Conservation (phyloP, 35 echinoderm and acorn worm species). For the Chiridota heheva region DNA sequence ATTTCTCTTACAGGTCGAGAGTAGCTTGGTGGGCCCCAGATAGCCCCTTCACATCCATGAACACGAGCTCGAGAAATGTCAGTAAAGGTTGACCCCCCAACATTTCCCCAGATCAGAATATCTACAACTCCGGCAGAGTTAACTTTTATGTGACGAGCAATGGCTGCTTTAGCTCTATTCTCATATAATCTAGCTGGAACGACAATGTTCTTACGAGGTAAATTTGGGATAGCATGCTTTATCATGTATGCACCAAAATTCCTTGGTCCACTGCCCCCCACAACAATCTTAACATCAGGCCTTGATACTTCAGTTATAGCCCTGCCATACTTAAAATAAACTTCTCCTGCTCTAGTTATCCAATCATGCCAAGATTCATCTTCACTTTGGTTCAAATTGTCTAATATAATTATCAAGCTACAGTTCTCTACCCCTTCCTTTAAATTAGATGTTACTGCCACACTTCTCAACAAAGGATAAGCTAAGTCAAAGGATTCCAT, state of each 20-base stretch:
- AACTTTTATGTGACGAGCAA: slow-evolving; percentile 81
- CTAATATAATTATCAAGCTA: slow-evolving; percentile 73
- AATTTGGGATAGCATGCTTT: slow-evolving; percentile 46
- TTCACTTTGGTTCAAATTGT: slow-evolving; percentile 61
- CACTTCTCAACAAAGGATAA: slow-evolving; percentile 67
- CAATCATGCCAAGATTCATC: slow-evolving; percentile 64
- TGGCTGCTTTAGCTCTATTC: slow-evolving; percentile 84
- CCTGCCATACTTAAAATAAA: slow-evolving; percentile 70
- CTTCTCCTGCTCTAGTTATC: slow-evolving; percentile 54
- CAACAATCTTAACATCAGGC: slow-evolving; percentile 72
- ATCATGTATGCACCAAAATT: slow-evolving; percentile 94
- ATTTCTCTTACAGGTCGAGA: slow-evolving; percentile 84
- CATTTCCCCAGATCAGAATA: slow-evolving; percentile 90
- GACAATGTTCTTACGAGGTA: slow-evolving; percentile 80
- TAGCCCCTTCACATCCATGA: slow-evolving; percentile 88
- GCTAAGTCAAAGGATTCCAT: slow-evolving; percentile 84
- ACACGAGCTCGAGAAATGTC: slow-evolving; percentile 72
- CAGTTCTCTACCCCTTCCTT: slow-evolving; percentile 65
- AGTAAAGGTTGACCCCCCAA: slow-evolving; percentile 65
- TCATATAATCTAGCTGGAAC: slow-evolving; percentile 70
- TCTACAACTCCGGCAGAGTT: slow-evolving; percentile 83
- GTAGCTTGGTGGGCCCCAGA: slow-evolving; percentile 86
- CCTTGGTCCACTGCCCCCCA: slow-evolving; percentile 73
- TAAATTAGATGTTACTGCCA: slow-evolving; percentile 59
- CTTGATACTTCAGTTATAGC: slow-evolving; percentile 55